These are phyloP conservation scores for Cinclus cinclus DNA, from an alignment of 2,113 vertebrate species.

Conservation along the genomic window DNA sequence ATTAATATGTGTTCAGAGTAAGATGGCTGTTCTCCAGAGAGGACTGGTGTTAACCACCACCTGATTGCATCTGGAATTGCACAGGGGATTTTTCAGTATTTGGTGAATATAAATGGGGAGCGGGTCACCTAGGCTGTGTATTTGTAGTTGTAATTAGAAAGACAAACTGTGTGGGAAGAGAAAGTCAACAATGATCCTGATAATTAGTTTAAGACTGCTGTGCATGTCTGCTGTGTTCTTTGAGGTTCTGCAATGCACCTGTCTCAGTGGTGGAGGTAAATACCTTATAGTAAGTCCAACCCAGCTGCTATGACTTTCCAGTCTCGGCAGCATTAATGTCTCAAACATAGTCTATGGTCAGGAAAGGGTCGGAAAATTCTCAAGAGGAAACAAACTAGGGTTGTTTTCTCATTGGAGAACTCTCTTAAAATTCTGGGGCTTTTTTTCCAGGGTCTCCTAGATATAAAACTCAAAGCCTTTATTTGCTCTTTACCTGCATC, in stretches of 20 bases:
- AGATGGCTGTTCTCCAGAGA: background rate
- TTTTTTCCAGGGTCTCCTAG: background rate
- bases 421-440: background rate
- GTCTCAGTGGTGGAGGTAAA: background rate
- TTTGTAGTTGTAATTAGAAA: constrained; percentile 33
- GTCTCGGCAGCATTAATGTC: background rate
- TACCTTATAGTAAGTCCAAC: background rate
- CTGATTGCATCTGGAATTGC: background rate
- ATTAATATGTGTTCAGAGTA: background rate
- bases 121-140: background rate
- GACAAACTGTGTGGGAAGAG: constrained; percentile 7
- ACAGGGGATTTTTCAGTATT: background rate
- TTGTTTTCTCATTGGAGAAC: background rate
- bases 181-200: constrained; percentile 4
- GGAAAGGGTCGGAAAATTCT: background rate
- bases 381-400: background rate
- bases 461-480: background rate
- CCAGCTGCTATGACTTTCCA: background rate
- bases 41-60: background rate
- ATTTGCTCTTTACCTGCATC: background rate
- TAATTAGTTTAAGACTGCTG: constrained; percentile 5
- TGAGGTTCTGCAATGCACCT: background rate
- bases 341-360: background rate
- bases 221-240: background rate
- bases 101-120: background rate